Evolutionary conservation across 2,113 vertebrate species (phyloP), one percentile per base, ranked within the genome.

Genomic region (Sylvia atricapilla): DNA sequence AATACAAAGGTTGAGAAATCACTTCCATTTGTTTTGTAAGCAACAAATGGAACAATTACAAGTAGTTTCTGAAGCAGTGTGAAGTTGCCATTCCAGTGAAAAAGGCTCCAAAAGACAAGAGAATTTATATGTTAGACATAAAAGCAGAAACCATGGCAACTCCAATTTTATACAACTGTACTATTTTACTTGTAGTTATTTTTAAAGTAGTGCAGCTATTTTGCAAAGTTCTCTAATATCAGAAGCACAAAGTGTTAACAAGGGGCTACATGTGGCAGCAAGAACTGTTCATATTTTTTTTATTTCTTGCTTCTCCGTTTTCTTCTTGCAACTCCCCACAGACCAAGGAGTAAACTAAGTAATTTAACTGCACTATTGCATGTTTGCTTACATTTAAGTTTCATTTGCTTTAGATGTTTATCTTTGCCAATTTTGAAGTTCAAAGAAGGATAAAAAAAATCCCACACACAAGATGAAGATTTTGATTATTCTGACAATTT

Each of bases 1-100:
- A 62, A 41, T 20, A 66, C 25, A 62, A 50, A 89, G 53, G 33
- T 31, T 82, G 70, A 89, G 91, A 96, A 95, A 91, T 58, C 37
- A 53, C 76, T 79, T 72, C 66, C 37, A 77, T 63, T 92, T 92
- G 74, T 93, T 91, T 91, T 53, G 59, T 70, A 92, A 95, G 64
- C 63, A 92, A 70, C 59, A 90, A 87, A 82, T 92, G 55, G 75
- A 90, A 94, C 60, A 90, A 84, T 69, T 63, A 73, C 55, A 90
- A 93, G 59, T 27, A 58, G 27, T 72, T 87, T 85, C 44, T 94
- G 56, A 37, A 82, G 64, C 28, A 79, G 24, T 16, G 14, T 25
- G 37, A 73, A 69, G 56, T 44, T 89, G 84, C 37, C 18, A 43
- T 49, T 95, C 22, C 58, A 80, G 24, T 56, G 23, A 81, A 72